Base-by-base conservation (phyloP, 2,113 vertebrate species). In the Ardeotis arabs region DNA sequence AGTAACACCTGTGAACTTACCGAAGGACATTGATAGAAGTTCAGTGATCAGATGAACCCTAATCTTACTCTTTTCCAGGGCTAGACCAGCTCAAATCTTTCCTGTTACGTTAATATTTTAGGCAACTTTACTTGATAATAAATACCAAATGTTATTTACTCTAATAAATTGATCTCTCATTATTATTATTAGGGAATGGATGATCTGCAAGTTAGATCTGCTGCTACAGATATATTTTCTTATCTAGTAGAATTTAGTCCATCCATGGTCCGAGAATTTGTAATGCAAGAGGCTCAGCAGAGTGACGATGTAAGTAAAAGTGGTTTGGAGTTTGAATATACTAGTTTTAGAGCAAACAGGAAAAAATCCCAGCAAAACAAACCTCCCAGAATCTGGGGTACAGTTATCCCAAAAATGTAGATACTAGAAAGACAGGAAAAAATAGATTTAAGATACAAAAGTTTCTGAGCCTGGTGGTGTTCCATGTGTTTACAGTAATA, bases 171-270 rank as follows among this genome's bases (percentile, higher is more conserved):
- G 49, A 4, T 68, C 20, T 95, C 37, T 39, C 39, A 39, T 78
- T 62, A 41, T 41, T 41, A 85, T 82, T 79, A 47, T 74, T 89
- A 99, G 99, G 99, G 99, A 80, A 99, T 99, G 99, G 99, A 99
- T 90, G 99, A 99, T 97, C 97, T 99, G 94, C 99, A 99, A 98
- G 99, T 99, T 96, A 98, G 99, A 97, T 98, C 99, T 87, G 99
- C 99, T 97, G 99, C 99, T 90, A 99, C 99, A 83, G 99, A 99
- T 97, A 99, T 99, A 98, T 99, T 99, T 98, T 99, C 99, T 87
- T 99, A 99, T 98, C 98, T 99, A 96, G 99, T 99, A 98, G 99
- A 99, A 96, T 99, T 99, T 98, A 99, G 99, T 97, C 99, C 99
- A 95, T 99, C 99, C 86, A 99, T 99, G 99, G 99, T 99, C 86